Percentiles rank a stretch among this genome's conserved stretches.
Conservation (phyloP, 2,888 invertebrate species). For the Clivina fossor region DNA sequence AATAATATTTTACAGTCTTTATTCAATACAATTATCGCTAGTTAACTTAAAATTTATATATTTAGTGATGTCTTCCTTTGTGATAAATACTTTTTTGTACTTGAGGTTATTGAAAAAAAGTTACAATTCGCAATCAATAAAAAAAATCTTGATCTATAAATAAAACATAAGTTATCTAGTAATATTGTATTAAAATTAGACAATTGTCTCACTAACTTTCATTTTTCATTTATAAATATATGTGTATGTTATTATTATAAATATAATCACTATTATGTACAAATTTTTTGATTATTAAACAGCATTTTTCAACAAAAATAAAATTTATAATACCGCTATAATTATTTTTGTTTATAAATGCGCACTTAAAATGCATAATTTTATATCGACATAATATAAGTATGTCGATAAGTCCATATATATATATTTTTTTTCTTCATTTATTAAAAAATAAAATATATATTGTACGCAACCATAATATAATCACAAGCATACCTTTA, state of each 20-base stretch:
- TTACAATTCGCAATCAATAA: neutral
- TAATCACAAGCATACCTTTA: conserved; percentile 19
- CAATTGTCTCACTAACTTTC: conserved; percentile 29
- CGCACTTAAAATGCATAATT: conserved; percentile 22
- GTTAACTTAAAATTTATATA: conserved; percentile 21
- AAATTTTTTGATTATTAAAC: conserved; percentile 24
- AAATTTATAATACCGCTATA: too few relatives aligned
- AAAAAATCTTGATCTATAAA: too few relatives aligned
- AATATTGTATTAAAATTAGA: conserved; percentile 28
- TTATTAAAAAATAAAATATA: conserved; percentile 8
- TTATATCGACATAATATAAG: neutral
- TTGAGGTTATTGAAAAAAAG: conserved; percentile 9
- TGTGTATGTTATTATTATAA: conserved; percentile 26
- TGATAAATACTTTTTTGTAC: conserved; percentile 24
- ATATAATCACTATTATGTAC: conserved; percentile 29
- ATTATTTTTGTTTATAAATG: conserved; percentile 26
- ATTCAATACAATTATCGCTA: conserved; percentile 28
- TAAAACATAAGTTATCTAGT: conserved; percentile 21
- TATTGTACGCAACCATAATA: conserved; percentile 12
- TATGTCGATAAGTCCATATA: conserved; percentile 11
- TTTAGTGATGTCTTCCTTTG: conserved; percentile 18
- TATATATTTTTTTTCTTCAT: conserved; percentile 6
- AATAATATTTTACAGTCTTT: conserved; percentile 15
- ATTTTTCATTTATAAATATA: conserved; percentile 29
- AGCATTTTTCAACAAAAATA: conserved; percentile 18